Evolutionary conservation across 2,113 vertebrate species (phyloP), one percentile per base, ranked within the genome.

Genomic region (Pedetes capensis): DNA sequence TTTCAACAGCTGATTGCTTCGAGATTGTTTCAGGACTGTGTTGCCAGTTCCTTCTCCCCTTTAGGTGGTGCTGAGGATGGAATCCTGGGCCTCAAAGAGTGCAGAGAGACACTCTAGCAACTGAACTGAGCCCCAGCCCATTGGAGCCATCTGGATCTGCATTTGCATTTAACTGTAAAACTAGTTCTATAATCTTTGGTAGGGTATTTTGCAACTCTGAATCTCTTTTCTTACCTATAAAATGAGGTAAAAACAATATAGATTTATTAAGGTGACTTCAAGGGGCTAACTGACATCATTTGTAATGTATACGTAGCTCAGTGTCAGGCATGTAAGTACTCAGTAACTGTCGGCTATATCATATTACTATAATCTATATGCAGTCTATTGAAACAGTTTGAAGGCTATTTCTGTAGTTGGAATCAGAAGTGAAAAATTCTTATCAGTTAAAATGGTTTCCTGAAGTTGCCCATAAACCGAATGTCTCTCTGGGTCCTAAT

Each of bases 391-490:
- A 91, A 94, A 95, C 23, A 20, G 61, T 75, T 92, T 90, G 37
- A 76, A 93, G 85, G 49, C 61, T 82, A 23, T 68, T 80, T 87
- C 86, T 27, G 61, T 66, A 29, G 64, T 84, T 55, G 59, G 71
- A 78, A 91, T 75, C 44, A 63, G 51, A 96, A 95, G 20, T 39
- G 47, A 94, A 92, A 90, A 90, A 44, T 88, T 84, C 61, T 86
- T 44, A 23, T 80, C 61, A 74, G 82, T 87, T 92, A 88, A 80
- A 91, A 96, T 95, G 75, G 64, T 87, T 63, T 47, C 34, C 17
- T 85, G 61, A 91, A 83, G 39, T 80, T 87, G 39, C 44, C 69
- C 44, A 63, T 49, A 10, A 39, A 68, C 14, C 66, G 81, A 37
- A 76, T 69, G 63, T 63, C 82, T 88, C 75, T 82, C 90, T 80